phyloP scores from a whole-genome alignment of 1,140 invertebrate genomes.

The Teleogryllus occipitalis region DNA sequence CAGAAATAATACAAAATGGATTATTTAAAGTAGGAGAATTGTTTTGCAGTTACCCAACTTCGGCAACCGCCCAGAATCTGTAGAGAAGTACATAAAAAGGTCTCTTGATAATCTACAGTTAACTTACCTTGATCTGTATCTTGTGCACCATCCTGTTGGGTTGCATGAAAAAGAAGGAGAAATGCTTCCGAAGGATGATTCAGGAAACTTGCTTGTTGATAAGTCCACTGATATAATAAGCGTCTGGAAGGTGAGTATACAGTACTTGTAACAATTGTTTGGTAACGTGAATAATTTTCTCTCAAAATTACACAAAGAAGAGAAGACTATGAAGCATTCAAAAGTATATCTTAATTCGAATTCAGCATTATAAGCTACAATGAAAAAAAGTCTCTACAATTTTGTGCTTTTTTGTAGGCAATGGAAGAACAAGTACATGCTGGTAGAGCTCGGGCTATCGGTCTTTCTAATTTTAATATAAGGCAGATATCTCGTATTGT shows the following conservation, averaged over 20 bases:
- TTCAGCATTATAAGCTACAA: too few relatives aligned
- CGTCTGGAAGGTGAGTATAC: constrained; percentile 56
- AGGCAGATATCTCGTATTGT: constrained; percentile 30
- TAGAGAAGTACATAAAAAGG: constrained; percentile 59
- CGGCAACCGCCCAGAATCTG: constrained; percentile 57
- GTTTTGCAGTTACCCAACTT: constrained; percentile 17
- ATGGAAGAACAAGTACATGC: constrained; percentile 64
- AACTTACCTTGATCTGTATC: constrained; percentile 76
- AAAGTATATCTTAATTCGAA: too few relatives aligned
- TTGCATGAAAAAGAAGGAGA: constrained; percentile 39
- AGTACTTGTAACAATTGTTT: too few relatives aligned
- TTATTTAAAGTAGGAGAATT: background rate
- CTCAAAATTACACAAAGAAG: too few relatives aligned
- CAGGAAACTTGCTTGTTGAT: constrained; percentile 57
- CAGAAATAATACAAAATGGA: too few relatives aligned
- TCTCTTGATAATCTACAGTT: constrained; percentile 65
- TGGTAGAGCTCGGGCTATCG: constrained; percentile 45
- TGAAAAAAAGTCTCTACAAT: too few relatives aligned
- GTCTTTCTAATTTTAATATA: constrained; percentile 36
- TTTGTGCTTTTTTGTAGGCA: constrained; percentile 41
- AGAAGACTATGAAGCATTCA: too few relatives aligned
- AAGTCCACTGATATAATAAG: constrained; percentile 55
- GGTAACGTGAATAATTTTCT: too few relatives aligned
- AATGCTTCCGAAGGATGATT: constrained; percentile 34
- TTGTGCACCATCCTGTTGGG: constrained; percentile 72